Conservation (phyloP, 2,888 invertebrate genomes). For the Polydrusus pterygomalis region DNA sequence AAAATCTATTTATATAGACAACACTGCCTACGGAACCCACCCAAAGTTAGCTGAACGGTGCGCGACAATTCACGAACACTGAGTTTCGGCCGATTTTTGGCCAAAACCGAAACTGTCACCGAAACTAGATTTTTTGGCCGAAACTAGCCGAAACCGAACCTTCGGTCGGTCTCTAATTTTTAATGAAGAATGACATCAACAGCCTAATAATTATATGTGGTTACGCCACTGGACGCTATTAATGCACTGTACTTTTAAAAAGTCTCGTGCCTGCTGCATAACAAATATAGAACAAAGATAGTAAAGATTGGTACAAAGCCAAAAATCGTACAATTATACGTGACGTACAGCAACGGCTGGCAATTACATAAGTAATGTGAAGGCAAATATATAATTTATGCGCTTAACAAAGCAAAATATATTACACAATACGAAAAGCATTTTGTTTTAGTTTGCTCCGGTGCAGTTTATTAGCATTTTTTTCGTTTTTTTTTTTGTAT, state of each 20-base stretch:
- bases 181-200: too few species aligned
- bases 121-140: too few species aligned
- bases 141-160: too few species aligned
- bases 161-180: too few species aligned
- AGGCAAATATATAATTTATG: slow-evolving; percentile 16
- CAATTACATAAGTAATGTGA: slow-evolving; percentile 20
- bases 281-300: slow-evolving; percentile 16
- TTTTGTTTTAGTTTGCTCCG: not conserved
- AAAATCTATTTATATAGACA: too few species aligned
- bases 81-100: too few species aligned
- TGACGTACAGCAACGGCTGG: not conserved
- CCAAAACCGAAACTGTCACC: too few species aligned
- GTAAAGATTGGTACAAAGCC: slow-evolving; percentile 26
- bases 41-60: too few species aligned
- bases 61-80: too few species aligned
- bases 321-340: slow-evolving; percentile 14
- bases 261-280: not conserved
- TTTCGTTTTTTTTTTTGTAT: too few species aligned
- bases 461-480: not conserved
- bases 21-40: too few species aligned
- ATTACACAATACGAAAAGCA: not conserved
- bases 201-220: too few species aligned
- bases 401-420: not conserved
- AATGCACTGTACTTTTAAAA: not conserved
- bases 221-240: not conserved